A percentile compares a stretch with the other conserved stretches of the same genome.
phyloP scores from a whole-genome alignment of 2,113 vertebrate genomes.

The Forbesichthys papilliferus region DNA sequence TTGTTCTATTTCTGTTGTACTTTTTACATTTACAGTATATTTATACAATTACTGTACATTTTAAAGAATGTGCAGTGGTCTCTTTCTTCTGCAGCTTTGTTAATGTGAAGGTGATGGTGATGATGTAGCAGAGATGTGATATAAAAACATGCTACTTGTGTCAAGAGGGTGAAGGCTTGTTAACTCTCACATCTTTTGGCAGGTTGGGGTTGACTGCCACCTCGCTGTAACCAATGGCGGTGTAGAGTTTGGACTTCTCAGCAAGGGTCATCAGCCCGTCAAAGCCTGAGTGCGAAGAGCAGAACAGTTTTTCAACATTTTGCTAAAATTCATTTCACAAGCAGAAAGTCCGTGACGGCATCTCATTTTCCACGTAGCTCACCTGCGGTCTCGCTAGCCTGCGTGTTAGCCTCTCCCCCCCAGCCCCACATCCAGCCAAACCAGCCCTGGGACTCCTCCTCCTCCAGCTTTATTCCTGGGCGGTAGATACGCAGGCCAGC shows the following conservation, averaged over 20 bases:
- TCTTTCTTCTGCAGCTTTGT: no score
- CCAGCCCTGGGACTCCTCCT: slow-evolving; percentile 89
- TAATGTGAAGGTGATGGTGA: not conserved
- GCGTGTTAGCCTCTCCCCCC: slow-evolving; percentile 72
- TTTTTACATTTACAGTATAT: no score
- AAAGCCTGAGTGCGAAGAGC: slow-evolving; percentile 76
- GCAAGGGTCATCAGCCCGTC: slow-evolving; percentile 86
- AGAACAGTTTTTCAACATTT: slow-evolving; percentile 18
- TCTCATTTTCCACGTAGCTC: slow-evolving; percentile 29
- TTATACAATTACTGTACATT: no score
- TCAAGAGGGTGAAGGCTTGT: no score
- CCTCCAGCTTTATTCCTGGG: slow-evolving; percentile 85
- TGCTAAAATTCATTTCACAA: not conserved
- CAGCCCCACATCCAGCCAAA: slow-evolving; percentile 91
- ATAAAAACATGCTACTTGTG: not conserved
- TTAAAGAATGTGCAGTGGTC: no score
- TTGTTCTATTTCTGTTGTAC: no score
- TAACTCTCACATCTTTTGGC: slow-evolving; percentile 87
- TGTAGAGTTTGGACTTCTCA: slow-evolving; percentile 93
- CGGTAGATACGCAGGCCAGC: slow-evolving; percentile 86
- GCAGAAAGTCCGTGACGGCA: no score
- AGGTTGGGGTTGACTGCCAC: slow-evolving; percentile 89
- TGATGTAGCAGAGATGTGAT: not conserved
- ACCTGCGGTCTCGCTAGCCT: slow-evolving; percentile 82
- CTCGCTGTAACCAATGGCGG: slow-evolving; percentile 97